Base-by-base conservation (phyloP, 1,140 invertebrate species). In the Sarcophaga peregrina region DNA sequence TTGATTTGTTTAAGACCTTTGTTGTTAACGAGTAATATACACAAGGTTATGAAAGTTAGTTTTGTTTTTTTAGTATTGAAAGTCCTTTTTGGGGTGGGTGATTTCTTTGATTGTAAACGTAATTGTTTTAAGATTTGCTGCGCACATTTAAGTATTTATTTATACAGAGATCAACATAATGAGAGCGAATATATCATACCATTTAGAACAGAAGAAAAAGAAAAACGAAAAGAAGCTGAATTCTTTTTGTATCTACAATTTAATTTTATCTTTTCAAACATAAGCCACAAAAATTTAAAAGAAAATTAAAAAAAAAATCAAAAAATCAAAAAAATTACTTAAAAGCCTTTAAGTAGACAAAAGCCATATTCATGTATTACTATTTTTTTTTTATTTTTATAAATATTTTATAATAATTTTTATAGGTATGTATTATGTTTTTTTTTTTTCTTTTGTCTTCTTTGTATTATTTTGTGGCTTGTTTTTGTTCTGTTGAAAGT, bases 141-240 rank as follows among this genome's bases (percentile, higher is more conserved):
- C 83, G 73, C 83, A 83, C 80, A 83, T 83, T 83, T 83, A 82
- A 74, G 52, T 50, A 58, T 72, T 46, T 20, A 0, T 68, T 13
- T 17, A 8, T 68, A 20, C 46, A 20, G 8, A 17, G 45, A 68
- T 11, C 11, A n/a, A 81, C 54, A 68, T 58, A n/a, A 13, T 50
- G n/a, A 80, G 25, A 37, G 25, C 25, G 25, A 37, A 37, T 25
- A 48, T 3, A 58, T 58, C 54, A 78, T 47, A 78, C n/a, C 72
- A 74, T 75, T 75, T 75, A 13, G 15, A 46, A 75, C 1, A 46
- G 46, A 75, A 47, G 0, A 47, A 75, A 46, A 37, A 37, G 1
- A 37, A 75, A 46, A 68, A 68, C n/a, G 8, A 68, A 13, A 6
- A 15, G n/a, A 68, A 68, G 62, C 62, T 68, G 17, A 20, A 20